Conservation (phyloP, 23 tunicate genomes). For the Trididemnum nubilum region DNA sequence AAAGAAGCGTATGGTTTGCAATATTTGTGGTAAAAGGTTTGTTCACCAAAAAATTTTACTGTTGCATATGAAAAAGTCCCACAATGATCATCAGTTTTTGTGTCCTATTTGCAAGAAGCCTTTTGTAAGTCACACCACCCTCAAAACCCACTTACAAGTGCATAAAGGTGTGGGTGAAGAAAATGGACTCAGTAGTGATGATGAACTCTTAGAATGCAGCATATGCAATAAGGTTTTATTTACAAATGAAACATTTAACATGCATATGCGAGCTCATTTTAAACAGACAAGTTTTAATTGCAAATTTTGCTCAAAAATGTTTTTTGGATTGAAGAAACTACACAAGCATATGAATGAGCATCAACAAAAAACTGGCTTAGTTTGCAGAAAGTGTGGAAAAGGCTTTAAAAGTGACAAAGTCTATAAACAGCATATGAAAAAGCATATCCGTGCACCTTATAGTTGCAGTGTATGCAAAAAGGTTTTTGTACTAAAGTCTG, state of each 20-base stretch:
- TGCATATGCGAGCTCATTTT: neutral
- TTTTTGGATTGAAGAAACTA: slow-evolving; percentile 4
- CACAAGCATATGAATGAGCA: slow-evolving; percentile 1
- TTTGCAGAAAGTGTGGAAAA: neutral
- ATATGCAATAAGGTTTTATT: neutral
- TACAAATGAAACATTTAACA: neutral
- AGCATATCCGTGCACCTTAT: neutral
- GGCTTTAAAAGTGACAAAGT: neutral
- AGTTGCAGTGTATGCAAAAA: neutral
- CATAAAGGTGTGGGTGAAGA: neutral
- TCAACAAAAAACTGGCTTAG: neutral
- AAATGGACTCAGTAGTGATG: neutral
- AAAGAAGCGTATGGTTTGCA: neutral
- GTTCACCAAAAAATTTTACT: neutral
- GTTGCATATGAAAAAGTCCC: neutral
- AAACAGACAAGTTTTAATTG: neutral
- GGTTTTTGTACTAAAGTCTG: neutral
- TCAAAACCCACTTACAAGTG: neutral
- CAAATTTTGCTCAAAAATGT: neutral
- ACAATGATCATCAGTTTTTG: neutral
- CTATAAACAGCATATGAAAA: neutral
- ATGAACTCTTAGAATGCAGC: neutral
- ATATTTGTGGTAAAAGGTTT: neutral
- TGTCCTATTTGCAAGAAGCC: neutral
- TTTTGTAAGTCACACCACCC: neutral